Evolutionary conservation across 23 tunicate species (phyloP).

Genomic region (Trididemnum clinides): DNA sequence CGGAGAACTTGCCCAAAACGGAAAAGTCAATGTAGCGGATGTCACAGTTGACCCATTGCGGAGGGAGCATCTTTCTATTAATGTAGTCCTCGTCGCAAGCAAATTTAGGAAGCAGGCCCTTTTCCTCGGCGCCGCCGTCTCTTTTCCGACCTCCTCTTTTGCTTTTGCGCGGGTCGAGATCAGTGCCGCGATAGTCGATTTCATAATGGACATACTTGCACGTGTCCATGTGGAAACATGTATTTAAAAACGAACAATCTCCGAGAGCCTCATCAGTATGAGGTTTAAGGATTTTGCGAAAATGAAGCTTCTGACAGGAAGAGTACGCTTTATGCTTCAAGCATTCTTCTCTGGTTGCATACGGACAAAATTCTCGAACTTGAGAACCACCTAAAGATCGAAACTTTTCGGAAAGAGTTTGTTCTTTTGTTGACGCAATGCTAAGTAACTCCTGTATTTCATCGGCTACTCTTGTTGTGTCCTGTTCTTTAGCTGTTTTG

Average conservation of each 20-base stretch:
- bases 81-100: conserved; percentile 78
- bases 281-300: conserved; percentile 90
- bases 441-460: conserved; percentile 89
- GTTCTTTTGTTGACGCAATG: conserved; percentile 84
- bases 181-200: conserved; percentile 93
- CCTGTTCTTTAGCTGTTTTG: conserved; percentile 86
- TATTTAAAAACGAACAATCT: conserved; percentile 97
- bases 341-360: conserved; percentile 86
- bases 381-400: conserved; percentile 85
- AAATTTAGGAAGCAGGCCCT: conserved; percentile 44
- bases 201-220: conserved; percentile 99
- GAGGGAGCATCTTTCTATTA: conserved; percentile 83
- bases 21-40: conserved; percentile 90
- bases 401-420: conserved; percentile 79
- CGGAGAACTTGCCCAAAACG: conserved; percentile 93
- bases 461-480: conserved; percentile 70
- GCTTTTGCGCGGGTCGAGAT: conserved; percentile 69
- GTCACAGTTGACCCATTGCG: conserved; percentile 98
- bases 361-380: conserved; percentile 92
- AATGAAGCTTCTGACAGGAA: conserved; percentile 89
- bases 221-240: conserved; percentile 99
- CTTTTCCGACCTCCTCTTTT: background rate
- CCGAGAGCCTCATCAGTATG: conserved; percentile 98
- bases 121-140: background rate
- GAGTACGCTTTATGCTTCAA: conserved; percentile 59